A percentile compares a stretch with the other conserved stretches of the same genome.
Evolutionary conservation across 92 coral and sea anemone genomes (phyloP).

Genomic region (Siderastrea siderea): DNA sequence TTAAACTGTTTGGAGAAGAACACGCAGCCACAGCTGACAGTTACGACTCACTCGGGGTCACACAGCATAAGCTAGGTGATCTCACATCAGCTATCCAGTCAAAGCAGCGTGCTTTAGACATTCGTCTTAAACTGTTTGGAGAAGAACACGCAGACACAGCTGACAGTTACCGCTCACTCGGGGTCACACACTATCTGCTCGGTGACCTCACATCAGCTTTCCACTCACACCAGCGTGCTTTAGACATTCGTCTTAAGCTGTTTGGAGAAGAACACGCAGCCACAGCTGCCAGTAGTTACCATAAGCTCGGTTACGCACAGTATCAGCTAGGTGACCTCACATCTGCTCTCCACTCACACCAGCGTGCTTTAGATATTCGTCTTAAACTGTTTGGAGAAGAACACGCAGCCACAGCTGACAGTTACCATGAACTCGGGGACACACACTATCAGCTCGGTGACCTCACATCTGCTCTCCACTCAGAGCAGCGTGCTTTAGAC

Average conservation of each 20-base stretch:
- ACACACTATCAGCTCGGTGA: neutral
- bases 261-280: constrained; percentile 16
- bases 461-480: neutral
- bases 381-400: neutral
- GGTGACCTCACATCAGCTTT: neutral
- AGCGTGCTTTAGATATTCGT: neutral
- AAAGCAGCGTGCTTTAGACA: neutral
- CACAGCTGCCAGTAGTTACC: neutral
- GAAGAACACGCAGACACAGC: constrained; percentile 19
- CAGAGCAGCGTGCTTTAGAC: neutral
- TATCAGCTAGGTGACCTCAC: neutral
- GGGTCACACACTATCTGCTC: neutral
- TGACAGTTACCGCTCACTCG: neutral
- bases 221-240: neutral
- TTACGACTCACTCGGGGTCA: neutral
- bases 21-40: neutral
- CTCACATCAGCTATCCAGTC: neutral
- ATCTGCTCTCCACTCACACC: neutral
- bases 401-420: neutral
- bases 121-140: neutral
- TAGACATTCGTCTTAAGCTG: neutral
- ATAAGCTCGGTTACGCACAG: neutral
- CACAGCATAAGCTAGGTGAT: neutral
- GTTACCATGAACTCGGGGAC: neutral
- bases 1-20: neutral